These are phyloP conservation scores for Phataginus tetradactyla DNA, from an alignment of 2,797 vertebrate genomes.

Conservation along the genomic window DNA sequence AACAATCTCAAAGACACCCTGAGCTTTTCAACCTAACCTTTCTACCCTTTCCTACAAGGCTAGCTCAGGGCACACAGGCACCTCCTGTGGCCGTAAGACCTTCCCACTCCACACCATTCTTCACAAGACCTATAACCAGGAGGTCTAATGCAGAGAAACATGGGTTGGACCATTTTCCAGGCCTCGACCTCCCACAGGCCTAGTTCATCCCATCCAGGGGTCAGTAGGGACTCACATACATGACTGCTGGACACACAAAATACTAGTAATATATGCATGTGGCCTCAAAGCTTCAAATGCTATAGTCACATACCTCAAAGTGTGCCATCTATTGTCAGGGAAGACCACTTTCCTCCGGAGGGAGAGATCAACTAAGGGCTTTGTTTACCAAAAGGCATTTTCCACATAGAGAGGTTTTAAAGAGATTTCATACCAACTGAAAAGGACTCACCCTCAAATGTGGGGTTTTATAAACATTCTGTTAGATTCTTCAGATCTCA, in stretches of 20 bases:
- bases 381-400: not conserved
- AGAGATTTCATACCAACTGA: constrained; percentile 12
- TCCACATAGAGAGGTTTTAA: not conserved
- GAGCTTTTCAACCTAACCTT: not conserved
- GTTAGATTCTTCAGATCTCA: constrained; percentile 12
- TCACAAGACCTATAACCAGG: not conserved
- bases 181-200: not conserved
- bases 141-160: not conserved
- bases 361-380: not conserved
- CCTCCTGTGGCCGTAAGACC: not conserved
- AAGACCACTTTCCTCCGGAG: not conserved
- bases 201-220: not conserved
- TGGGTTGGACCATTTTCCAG: not conserved
- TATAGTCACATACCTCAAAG: not conserved
- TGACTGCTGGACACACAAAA: not conserved
- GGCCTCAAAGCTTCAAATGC: not conserved
- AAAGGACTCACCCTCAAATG: constrained; percentile 24
- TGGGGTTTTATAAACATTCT: not conserved
- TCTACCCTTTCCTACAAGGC: not conserved
- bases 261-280: not conserved
- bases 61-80: not conserved
- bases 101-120: not conserved
- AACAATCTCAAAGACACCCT: not conserved
- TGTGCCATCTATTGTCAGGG: not conserved
- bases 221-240: not conserved